Evolutionary conservation across 2,888 invertebrate species (phyloP), one percentile per base, ranked within the genome.

Genomic region (Slavum lentiscoides): DNA sequence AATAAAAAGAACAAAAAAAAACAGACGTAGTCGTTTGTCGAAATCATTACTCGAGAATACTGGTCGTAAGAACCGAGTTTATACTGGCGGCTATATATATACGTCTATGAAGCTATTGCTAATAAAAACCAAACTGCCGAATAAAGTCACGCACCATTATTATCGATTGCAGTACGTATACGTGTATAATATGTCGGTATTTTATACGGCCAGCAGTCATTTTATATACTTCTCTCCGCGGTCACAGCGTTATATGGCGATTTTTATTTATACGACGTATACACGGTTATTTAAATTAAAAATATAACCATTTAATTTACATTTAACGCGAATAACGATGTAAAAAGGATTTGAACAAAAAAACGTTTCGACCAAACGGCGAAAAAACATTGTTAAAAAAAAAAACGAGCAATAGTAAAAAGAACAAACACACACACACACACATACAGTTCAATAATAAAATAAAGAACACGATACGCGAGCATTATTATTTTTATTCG

Each of bases 21-120:
- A 43, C 43, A 43, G 8, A 43, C 39, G n/a, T 0, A 49, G 23
- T 62, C 15, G 30, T 64, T 74, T 53, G 49, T 17, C 5, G 74
- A 74, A 74, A 66, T 74, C 74, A 66, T 58, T 74, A 66, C 58
- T 21, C 17, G 66, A 55, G 39, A 74, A 64, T 39, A 66, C 66
- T 21, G 15, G 59, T 72, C 19, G 6, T 55, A 64, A 64, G n/a
- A 49, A 73, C 49, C 11, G 49, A 62, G 19, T 30, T 62, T 53
- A 49, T 49, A 6, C 30, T 30, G 30, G 30, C 30, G 30, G 30
- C 30, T 8, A 1, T 9, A n/a, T n/a, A n/a, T n/a, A n/a, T 21
- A 30, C 23, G 53, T 53, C 30, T 1, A 58, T 55, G 21, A 55
- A 9, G 39, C 55, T 21, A 19, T 74, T 39, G 37, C 21, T 21